These are phyloP conservation scores for Malurus leucopterus DNA, from an alignment of 2,797 vertebrate species.

Conservation along the genomic window DNA sequence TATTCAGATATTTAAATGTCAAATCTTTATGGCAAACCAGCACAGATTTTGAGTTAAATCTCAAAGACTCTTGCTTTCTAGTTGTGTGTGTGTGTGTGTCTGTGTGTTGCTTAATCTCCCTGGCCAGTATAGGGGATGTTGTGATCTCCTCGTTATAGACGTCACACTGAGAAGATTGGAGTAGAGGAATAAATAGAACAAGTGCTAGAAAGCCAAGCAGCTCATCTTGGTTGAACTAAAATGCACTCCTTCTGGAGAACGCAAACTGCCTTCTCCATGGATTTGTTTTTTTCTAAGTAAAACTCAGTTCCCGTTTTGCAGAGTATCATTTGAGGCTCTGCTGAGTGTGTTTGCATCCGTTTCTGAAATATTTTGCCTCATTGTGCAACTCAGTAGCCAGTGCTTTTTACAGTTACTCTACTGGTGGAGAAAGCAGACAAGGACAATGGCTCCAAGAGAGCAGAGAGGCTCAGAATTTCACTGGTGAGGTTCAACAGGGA, in stretches of 20 bases:
- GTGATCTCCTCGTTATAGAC: constrained; percentile 46
- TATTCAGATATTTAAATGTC: not conserved
- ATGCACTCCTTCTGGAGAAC: constrained; percentile 21
- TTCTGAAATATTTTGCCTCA: not conserved
- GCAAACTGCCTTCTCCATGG: not conserved
- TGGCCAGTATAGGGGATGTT: constrained; percentile 20
- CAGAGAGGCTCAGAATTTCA: not conserved
- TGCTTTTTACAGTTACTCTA: not conserved
- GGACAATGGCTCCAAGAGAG: not conserved
- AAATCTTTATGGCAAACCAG: not conserved
- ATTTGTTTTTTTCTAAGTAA: not conserved
- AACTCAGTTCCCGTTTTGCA: not conserved
- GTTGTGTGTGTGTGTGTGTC: not conserved
- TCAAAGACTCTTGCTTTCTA: constrained; percentile 15
- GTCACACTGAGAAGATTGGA: constrained; percentile 58
- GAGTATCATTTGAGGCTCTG: not conserved
- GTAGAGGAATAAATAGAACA: constrained; percentile 55
- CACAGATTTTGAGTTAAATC: constrained; percentile 15
- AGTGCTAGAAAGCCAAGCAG: constrained; percentile 52
- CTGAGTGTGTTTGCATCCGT: not conserved
- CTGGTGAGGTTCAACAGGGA: not conserved
- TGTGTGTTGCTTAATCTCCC: constrained; percentile 22
- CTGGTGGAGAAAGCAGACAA: not conserved
- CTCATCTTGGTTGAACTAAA: constrained; percentile 50
- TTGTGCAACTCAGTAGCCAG: not conserved